Evolutionary conservation across 2,888 invertebrate species (phyloP).

Genomic region (Erannis defoliaria): DNA sequence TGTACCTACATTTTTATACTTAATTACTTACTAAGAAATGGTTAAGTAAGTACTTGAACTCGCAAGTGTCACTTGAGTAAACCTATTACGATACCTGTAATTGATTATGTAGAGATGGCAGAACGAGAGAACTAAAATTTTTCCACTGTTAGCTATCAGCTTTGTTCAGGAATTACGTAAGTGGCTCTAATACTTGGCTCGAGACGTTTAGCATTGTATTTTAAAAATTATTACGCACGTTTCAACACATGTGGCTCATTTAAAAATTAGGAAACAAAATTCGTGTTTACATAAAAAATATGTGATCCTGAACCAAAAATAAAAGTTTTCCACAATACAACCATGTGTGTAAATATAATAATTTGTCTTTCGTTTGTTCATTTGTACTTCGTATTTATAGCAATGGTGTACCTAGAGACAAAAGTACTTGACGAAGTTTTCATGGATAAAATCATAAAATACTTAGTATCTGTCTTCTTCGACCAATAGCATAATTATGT

Average conservation of each 20-base stretch:
- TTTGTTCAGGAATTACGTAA: not conserved
- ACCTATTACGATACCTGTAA: slow-evolving; percentile 15
- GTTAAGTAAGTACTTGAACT: not conserved
- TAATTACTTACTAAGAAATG: not conserved
- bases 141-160: not conserved
- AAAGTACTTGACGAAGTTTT: too few relatives aligned
- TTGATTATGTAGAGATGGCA: not conserved
- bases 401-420: not conserved
- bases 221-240: slow-evolving; percentile 34
- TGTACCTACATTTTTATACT: too few relatives aligned
- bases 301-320: slow-evolving; percentile 14
- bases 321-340: slow-evolving; percentile 7
- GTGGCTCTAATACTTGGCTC: not conserved
- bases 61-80: slow-evolving; percentile 43
- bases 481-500: too few relatives aligned
- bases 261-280: slow-evolving; percentile 35
- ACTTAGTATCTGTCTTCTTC: too few relatives aligned
- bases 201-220: not conserved
- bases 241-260: slow-evolving; percentile 9
- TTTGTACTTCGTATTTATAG: not conserved
- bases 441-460: too few relatives aligned
- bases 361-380: slow-evolving; percentile 14
- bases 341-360: slow-evolving; percentile 27
- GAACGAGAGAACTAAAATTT: not conserved
- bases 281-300: slow-evolving; percentile 22